These are phyloP conservation scores for Pangasius mekongensis DNA, from an alignment of 2,797 vertebrate species.

Conservation along the genomic window DNA sequence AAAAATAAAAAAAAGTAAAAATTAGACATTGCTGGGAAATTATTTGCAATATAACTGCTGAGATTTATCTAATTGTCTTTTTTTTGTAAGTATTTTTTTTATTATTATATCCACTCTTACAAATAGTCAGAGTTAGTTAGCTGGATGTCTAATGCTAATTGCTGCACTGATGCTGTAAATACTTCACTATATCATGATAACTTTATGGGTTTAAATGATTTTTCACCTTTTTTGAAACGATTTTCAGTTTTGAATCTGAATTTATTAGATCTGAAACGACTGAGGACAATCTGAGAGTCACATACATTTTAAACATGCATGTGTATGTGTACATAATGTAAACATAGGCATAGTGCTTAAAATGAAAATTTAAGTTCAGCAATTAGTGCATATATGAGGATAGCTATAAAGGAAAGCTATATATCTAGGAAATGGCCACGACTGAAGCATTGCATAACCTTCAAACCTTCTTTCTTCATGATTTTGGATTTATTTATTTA, in stretches of 20 bases:
- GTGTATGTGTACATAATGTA: neutral
- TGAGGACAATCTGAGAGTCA: neutral
- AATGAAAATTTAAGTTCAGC: neutral
- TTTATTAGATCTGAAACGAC: neutral
- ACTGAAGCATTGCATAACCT: neutral
- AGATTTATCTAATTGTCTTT: neutral
- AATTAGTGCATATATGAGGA: neutral
- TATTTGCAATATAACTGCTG: neutral
- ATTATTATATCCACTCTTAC: neutral
- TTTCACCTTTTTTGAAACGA: neutral
- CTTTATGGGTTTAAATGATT: neutral
- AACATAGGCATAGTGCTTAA: neutral
- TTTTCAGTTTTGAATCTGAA: neutral
- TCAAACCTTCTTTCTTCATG: neutral
- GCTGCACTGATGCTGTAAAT: neutral
- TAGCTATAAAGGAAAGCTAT: neutral
- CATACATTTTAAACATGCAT: neutral
- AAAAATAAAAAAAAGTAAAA: neutral
- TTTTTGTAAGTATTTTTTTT: slow-evolving; percentile 2
- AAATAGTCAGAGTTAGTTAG: neutral
- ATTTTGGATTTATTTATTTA: too few species aligned
- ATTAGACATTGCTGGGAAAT: neutral
- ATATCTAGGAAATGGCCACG: neutral
- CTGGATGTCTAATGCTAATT: neutral
- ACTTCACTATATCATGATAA: neutral